phyloP scores from a whole-genome alignment of 1,140 invertebrate species.

The Musca vetustissima region DNA sequence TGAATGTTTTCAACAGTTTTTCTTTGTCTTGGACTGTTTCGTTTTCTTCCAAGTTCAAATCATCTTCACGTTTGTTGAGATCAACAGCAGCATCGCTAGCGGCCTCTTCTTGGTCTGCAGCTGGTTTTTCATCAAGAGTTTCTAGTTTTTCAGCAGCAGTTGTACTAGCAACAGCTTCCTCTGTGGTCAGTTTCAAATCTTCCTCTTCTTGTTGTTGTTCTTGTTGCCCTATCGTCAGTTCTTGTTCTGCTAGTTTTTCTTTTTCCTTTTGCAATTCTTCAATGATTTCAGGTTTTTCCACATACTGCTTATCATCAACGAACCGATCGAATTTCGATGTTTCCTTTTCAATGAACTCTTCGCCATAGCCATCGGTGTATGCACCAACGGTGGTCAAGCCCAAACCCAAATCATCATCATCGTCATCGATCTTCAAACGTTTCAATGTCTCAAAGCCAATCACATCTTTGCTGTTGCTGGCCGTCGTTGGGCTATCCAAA shows the following conservation, averaged over 20 bases:
- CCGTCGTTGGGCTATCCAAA: conserved; percentile 36
- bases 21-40: conserved; percentile 55
- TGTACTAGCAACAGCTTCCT: conserved; percentile 20
- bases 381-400: conserved; percentile 24
- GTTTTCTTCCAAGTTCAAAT: conserved; percentile 50
- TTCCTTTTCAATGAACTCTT: conserved; percentile 46
- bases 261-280: conserved; percentile 51
- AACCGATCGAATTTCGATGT: conserved; percentile 53
- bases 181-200: conserved; percentile 34
- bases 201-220: conserved; percentile 1
- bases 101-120: not conserved
- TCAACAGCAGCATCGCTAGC: not conserved
- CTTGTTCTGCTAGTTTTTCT: conserved; percentile 25
- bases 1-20: conserved; percentile 40
- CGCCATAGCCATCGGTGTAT: conserved; percentile 36
- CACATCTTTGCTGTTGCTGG: conserved; percentile 51
- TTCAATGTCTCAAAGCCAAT: conserved; percentile 51
- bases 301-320: conserved; percentile 54
- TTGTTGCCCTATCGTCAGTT: conserved; percentile 11
- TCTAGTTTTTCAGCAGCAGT: conserved; percentile 44
- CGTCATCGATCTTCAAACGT: conserved; percentile 37
- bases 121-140: conserved; percentile 33
- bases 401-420: conserved; percentile 7
- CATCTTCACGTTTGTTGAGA: conserved; percentile 32
- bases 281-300: conserved; percentile 52